phyloP scores from a whole-genome alignment of 2,113 vertebrate genomes.

The Mola mola region DNA sequence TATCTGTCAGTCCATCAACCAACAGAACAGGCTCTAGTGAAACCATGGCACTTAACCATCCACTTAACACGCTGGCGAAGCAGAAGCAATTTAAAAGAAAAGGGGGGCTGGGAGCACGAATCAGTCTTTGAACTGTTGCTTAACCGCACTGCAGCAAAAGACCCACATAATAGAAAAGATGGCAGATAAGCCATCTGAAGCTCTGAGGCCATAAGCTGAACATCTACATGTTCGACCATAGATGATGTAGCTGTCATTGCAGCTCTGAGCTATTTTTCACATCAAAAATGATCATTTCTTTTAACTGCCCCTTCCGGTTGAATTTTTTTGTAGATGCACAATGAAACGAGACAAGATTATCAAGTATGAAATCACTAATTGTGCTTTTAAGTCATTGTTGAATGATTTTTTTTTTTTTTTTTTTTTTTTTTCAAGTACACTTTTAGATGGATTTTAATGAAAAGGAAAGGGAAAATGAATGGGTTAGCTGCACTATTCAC shows the following conservation, averaged over 20 bases:
- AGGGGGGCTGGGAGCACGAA: constrained; percentile 30
- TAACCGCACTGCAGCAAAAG: constrained; percentile 61
- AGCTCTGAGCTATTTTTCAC: neutral
- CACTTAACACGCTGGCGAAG: constrained; percentile 69
- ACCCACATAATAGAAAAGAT: constrained; percentile 56
- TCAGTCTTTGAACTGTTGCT: constrained; percentile 64
- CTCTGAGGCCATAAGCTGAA: constrained; percentile 26
- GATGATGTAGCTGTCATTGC: constrained; percentile 1
- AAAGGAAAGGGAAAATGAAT: neutral
- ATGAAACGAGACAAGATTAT: neutral
- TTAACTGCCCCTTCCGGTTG: neutral
- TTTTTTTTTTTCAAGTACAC: fast-evolving
- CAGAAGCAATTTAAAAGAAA: constrained; percentile 50
- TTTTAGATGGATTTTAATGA: neutral
- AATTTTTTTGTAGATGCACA: no score
- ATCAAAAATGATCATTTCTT: neutral
- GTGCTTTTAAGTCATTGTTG: neutral
- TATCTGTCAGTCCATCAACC: constrained; percentile 53
- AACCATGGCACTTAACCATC: constrained; percentile 62
- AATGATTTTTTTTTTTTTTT: neutral
- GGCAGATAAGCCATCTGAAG: constrained; percentile 47
- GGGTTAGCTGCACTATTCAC: neutral
- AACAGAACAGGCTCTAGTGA: constrained; percentile 48
- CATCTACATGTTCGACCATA: constrained; percentile 26
- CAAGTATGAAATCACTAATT: neutral